These are phyloP conservation scores for Carduelis carduelis DNA, from an alignment of 2,797 vertebrate species.

Conservation along the genomic window DNA sequence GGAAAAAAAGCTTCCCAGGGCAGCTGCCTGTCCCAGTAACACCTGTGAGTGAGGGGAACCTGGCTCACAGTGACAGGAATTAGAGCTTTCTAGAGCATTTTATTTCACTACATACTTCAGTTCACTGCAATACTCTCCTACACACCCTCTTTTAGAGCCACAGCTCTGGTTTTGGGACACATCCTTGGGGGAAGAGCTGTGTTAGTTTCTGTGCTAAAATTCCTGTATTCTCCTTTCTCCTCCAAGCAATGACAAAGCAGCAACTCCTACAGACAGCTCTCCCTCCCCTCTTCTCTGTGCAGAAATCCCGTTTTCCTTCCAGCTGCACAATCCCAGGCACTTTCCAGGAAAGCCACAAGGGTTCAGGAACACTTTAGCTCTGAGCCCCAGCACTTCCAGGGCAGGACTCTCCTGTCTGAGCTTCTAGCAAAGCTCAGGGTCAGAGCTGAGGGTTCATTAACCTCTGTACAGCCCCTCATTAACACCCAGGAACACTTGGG, in stretches of 20 bases:
- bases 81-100: background rate
- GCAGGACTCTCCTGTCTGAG: background rate
- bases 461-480: background rate
- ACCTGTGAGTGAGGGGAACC: background rate
- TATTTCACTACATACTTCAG: background rate
- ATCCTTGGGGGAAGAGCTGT: background rate
- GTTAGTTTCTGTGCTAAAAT: background rate
- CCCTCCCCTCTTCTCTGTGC: background rate
- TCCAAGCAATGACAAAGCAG: background rate
- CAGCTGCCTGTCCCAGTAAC: background rate
- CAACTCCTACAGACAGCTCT: background rate
- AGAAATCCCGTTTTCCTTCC: background rate
- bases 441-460: background rate
- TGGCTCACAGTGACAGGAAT: background rate
- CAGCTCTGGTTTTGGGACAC: background rate
- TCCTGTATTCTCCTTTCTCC: background rate
- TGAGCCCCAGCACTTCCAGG: background rate
- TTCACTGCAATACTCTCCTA: background rate
- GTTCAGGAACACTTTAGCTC: background rate
- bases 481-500: background rate
- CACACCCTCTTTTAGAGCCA: background rate
- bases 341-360: background rate
- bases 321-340: background rate
- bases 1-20: background rate
- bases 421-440: background rate